Evolutionary conservation across 2,888 invertebrate genomes (phyloP).

Genomic region (Himalopsyche japonica): DNA sequence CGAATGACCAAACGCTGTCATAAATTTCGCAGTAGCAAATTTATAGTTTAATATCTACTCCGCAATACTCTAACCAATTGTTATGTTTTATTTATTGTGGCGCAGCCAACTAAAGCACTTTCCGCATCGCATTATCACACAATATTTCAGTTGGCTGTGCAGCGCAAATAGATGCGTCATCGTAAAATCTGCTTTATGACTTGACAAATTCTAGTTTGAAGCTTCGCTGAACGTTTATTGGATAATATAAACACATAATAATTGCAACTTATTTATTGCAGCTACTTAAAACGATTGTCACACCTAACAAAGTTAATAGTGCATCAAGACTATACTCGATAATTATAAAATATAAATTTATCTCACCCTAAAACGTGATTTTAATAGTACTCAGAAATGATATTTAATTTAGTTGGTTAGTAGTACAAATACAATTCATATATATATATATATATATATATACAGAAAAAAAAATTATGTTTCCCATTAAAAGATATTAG

Average conservation of each 20-base stretch:
- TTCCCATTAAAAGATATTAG: no score
- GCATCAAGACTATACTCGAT: no score
- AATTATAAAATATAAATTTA: no score
- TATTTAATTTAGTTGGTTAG: no score
- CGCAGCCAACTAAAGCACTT: constrained; percentile 32
- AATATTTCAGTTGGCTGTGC: constrained; percentile 35
- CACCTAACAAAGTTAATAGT: constrained; percentile 6
- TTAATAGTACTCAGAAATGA: no score
- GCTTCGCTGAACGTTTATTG: constrained; percentile 28
- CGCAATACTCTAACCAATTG: constrained; percentile 37
- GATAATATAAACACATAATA: constrained; percentile 30
- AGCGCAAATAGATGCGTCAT: constrained; percentile 39
- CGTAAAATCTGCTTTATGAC: constrained; percentile 38
- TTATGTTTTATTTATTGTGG: constrained; percentile 38
- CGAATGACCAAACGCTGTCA: neutral
- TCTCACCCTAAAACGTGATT: no score
- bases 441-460: no score
- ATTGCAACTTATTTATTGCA: constrained; percentile 20
- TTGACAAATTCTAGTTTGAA: constrained; percentile 32
- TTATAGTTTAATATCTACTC: constrained; percentile 30
- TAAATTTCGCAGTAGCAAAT: constrained; percentile 18
- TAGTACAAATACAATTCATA: no score
- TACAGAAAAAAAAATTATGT: no score
- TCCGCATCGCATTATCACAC: constrained; percentile 38
- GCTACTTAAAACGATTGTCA: constrained; percentile 3